Percentiles rank a stretch among this genome's conserved stretches.
Conservation (phyloP, 35 echinoderm and acorn worm species). For the Ophioderma brevispina region DNA sequence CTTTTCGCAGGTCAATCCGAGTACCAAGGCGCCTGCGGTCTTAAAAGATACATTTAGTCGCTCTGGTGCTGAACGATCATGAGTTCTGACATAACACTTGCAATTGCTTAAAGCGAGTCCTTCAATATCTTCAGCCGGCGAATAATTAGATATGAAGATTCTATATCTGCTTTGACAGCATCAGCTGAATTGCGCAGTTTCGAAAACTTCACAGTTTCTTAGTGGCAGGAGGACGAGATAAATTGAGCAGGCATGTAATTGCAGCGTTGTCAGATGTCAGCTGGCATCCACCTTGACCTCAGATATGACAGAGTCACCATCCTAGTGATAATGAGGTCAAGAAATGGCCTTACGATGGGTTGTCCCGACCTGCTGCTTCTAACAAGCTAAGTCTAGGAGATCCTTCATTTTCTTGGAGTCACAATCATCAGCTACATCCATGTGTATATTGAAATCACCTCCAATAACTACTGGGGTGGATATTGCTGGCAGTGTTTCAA, state of each 20-base stretch:
- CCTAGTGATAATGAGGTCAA: not conserved
- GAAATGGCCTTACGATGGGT: not conserved
- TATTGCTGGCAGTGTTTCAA: too few relatives aligned
- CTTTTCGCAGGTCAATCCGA: not conserved
- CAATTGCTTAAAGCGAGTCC: not conserved
- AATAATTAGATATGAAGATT: not conserved
- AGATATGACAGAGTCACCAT: not conserved
- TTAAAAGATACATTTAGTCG: not conserved
- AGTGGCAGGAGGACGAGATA: not conserved
- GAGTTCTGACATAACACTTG: not conserved
- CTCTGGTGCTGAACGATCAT: not conserved
- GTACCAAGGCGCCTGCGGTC: conserved; percentile 36
- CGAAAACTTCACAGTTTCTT: not conserved
- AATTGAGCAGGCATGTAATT: too few relatives aligned
- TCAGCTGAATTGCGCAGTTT: not conserved
- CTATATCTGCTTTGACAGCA: conserved; percentile 10
- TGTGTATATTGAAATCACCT: too few relatives aligned
- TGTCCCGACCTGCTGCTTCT: not conserved
- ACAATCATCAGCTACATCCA: too few relatives aligned
- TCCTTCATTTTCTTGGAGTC: too few relatives aligned
- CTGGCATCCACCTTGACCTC: not conserved
- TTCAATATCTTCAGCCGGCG: conserved; percentile 1
- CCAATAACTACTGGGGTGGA: too few relatives aligned
- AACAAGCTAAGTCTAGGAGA: not conserved
- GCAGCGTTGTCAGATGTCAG: not conserved